phyloP scores from a whole-genome alignment of 2,113 vertebrate species.

The Corydoras sp. region DNA sequence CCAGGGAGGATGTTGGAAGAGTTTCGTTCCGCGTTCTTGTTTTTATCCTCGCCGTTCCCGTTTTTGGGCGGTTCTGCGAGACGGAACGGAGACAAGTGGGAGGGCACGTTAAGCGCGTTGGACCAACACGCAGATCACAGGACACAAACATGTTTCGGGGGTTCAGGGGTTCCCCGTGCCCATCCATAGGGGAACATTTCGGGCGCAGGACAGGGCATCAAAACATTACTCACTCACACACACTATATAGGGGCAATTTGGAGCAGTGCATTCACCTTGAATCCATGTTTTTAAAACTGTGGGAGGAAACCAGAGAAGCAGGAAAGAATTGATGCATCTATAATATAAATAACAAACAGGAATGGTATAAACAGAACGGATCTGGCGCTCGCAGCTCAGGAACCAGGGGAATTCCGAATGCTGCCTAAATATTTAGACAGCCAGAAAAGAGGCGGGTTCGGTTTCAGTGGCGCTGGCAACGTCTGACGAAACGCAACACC shows the following conservation, averaged over 20 bases:
- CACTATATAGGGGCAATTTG: too few species aligned
- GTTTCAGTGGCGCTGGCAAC: conserved; percentile 27
- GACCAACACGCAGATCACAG: too few species aligned
- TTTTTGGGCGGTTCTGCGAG: conserved; percentile 62
- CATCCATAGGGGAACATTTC: too few species aligned
- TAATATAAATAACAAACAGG: neutral
- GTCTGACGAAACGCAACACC: conserved; percentile 32
- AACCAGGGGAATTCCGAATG: conserved; percentile 6
- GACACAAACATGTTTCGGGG: too few species aligned
- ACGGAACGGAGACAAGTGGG: neutral
- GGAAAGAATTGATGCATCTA: neutral
- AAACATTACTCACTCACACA: too few species aligned
- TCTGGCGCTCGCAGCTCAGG: neutral
- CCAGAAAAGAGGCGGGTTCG: conserved; percentile 23
- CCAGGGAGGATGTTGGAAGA: conserved; percentile 88
- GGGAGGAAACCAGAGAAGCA: too few species aligned
- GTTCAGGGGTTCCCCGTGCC: too few species aligned
- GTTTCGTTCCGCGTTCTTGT: conserved; percentile 82
- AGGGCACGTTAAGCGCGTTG: too few species aligned
- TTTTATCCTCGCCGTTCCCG: conserved; percentile 78
- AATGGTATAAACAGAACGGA: neutral
- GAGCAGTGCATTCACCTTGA: too few species aligned
- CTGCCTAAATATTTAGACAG: conserved; percentile 29
- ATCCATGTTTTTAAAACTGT: too few species aligned
- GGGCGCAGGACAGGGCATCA: too few species aligned